Percentiles rank a stretch among this genome's conserved stretches.
Evolutionary conservation across 2,113 vertebrate species (phyloP).

Genomic region (Spheniscus mendiculus): DNA sequence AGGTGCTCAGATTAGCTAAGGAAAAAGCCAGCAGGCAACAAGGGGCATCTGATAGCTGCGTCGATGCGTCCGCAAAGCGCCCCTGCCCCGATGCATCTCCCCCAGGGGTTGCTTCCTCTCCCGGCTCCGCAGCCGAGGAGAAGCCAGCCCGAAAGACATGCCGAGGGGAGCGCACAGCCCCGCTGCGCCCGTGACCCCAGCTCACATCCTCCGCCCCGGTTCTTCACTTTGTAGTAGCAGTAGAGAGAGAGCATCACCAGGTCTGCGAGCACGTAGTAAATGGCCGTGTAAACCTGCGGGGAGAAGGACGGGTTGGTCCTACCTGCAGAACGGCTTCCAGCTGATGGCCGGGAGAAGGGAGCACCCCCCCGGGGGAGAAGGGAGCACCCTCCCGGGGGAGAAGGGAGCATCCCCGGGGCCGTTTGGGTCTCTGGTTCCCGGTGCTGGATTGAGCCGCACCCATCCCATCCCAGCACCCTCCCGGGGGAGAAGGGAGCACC

Average conservation of each 20-base stretch:
- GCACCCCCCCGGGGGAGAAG: too few relatives aligned
- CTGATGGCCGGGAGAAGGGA: neutral
- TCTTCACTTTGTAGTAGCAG: constrained; percentile 84
- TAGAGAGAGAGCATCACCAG: constrained; percentile 87
- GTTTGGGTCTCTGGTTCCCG: neutral
- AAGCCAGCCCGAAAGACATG: accelerated
- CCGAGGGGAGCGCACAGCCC: neutral
- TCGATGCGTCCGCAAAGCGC: accelerated
- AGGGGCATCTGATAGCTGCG: neutral
- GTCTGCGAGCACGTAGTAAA: constrained; percentile 92
- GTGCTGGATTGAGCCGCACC: neutral
- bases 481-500: too few relatives aligned
- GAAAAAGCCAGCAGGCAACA: neutral
- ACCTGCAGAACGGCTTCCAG: neutral
- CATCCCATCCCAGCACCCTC: neutral
- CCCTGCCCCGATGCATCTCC: neutral
- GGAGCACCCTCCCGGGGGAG: neutral
- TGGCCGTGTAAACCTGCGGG: constrained; percentile 86
- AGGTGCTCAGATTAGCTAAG: neutral
- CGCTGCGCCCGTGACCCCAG: neutral
- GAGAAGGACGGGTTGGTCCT: neutral
- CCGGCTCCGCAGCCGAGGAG: neutral
- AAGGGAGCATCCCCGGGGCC: neutral
- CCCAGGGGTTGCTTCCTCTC: neutral
- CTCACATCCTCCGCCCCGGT: constrained; percentile 64